phyloP scores from a whole-genome alignment of 2,797 vertebrate species.

The Benthosema pterotum region DNA sequence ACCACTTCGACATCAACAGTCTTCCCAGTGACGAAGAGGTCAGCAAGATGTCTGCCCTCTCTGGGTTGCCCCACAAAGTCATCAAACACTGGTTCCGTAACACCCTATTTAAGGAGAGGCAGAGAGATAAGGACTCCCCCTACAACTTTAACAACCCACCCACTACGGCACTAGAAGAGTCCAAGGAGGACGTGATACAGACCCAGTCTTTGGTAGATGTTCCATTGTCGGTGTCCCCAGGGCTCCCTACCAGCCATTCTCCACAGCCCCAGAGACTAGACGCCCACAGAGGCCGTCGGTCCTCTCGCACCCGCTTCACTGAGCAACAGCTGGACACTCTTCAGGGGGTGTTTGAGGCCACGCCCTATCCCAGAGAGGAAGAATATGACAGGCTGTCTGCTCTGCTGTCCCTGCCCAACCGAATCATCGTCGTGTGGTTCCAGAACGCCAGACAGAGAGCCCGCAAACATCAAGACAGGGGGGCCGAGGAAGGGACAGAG shows the following conservation, averaged over 20 bases:
- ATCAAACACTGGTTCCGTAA: constrained; percentile 99
- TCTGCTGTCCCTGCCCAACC: constrained; percentile 90
- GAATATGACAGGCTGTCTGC: constrained; percentile 96
- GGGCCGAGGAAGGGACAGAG: constrained; percentile 60
- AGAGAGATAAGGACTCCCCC: constrained; percentile 97
- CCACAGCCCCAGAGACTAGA: constrained; percentile 76
- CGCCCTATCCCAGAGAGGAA: constrained; percentile 97
- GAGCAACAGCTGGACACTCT: constrained; percentile 95
- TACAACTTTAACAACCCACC: constrained; percentile 99
- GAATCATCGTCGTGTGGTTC: constrained; percentile 98
- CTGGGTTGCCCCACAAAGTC: constrained; percentile 94
- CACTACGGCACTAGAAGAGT: constrained; percentile 90
- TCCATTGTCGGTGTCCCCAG: constrained; percentile 63
- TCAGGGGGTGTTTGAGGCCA: constrained; percentile 96
- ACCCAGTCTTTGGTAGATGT: constrained; percentile 76
- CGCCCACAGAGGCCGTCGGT: constrained; percentile 88
- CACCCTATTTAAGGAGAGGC: constrained; percentile 97
- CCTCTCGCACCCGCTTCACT: constrained; percentile 94
- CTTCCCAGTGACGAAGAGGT: constrained; percentile 97
- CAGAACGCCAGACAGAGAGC: constrained; percentile 98
- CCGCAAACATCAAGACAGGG: constrained; percentile 89
- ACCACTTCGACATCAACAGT: constrained; percentile 98
- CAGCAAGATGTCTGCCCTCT: constrained; percentile 93
- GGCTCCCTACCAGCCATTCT: constrained; percentile 44
- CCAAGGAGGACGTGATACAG: constrained; percentile 85